Percentiles rank a stretch among this genome's conserved stretches.
These are phyloP conservation scores for Pelecanus crispus DNA, from an alignment of 2,113 vertebrate genomes.

Conservation along the genomic window DNA sequence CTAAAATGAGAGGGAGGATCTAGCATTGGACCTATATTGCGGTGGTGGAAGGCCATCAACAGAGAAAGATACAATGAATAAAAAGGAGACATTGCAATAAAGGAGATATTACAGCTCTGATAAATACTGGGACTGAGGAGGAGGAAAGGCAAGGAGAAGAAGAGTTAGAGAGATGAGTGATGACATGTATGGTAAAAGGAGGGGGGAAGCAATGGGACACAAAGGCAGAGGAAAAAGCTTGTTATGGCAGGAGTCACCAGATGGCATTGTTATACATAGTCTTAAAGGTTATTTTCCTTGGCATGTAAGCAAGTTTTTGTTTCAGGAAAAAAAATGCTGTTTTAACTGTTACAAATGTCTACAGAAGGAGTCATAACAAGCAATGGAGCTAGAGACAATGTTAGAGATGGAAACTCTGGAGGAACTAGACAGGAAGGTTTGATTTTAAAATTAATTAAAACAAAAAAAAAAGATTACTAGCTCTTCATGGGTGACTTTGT, in stretches of 20 bases:
- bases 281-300: conserved; percentile 41
- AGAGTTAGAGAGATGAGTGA: neutral
- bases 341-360: neutral
- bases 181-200: neutral
- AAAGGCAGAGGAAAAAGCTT: neutral
- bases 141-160: neutral
- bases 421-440: neutral
- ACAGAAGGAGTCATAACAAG: neutral
- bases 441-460: neutral
- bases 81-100: neutral
- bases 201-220: neutral
- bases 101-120: neutral
- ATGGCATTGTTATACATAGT: neutral
- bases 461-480: neutral
- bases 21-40: neutral
- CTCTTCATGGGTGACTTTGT: neutral
- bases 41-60: neutral
- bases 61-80: neutral
- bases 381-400: neutral
- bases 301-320: neutral
- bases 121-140: neutral
- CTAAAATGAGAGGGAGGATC: neutral
- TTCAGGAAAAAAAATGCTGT: neutral
- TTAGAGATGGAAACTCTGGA: neutral
- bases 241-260: conserved; percentile 9